Evolutionary conservation across 1,140 invertebrate species (phyloP).

Genomic region (Eciton burchellii): DNA sequence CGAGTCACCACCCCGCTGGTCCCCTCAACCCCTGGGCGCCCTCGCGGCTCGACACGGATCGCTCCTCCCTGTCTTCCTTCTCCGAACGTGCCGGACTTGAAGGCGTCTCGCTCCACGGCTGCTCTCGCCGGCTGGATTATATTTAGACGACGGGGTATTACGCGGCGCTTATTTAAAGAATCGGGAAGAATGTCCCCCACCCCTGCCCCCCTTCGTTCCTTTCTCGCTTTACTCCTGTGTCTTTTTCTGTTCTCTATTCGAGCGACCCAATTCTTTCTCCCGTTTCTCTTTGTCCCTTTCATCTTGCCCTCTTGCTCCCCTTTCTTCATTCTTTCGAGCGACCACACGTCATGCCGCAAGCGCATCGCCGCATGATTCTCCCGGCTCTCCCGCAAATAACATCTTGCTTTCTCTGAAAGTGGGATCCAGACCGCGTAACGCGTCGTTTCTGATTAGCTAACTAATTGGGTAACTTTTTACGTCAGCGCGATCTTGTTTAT

Average conservation of each 20-base stretch:
- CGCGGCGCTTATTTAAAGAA: slow-evolving; percentile 84
- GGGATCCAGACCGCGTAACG: no score
- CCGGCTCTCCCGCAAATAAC: no score
- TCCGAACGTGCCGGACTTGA: slow-evolving; percentile 45
- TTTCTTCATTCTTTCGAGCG: background rate
- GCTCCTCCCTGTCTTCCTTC: slow-evolving; percentile 63
- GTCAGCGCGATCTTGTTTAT: background rate
- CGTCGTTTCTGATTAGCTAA: no score
- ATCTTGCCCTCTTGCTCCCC: slow-evolving; percentile 1
- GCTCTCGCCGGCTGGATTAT: slow-evolving; percentile 73
- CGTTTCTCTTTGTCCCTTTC: background rate
- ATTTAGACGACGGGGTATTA: slow-evolving; percentile 82
- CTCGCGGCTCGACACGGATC: slow-evolving; percentile 70
- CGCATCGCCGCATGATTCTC: background rate
- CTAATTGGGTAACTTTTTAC: background rate
- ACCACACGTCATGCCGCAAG: background rate
- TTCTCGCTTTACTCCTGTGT: slow-evolving; percentile 3
- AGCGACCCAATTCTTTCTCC: slow-evolving; percentile 32
- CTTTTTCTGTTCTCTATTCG: slow-evolving; percentile 18
- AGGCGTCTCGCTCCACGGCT: slow-evolving; percentile 54
- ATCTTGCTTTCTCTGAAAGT: no score
- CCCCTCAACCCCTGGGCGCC: background rate
- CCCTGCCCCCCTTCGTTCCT: slow-evolving; percentile 18
- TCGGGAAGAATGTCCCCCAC: slow-evolving; percentile 76
- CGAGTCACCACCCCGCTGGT: slow-evolving; percentile 56